Conservation (phyloP, 1,140 invertebrate species). For the Globodera ellingtonae region DNA sequence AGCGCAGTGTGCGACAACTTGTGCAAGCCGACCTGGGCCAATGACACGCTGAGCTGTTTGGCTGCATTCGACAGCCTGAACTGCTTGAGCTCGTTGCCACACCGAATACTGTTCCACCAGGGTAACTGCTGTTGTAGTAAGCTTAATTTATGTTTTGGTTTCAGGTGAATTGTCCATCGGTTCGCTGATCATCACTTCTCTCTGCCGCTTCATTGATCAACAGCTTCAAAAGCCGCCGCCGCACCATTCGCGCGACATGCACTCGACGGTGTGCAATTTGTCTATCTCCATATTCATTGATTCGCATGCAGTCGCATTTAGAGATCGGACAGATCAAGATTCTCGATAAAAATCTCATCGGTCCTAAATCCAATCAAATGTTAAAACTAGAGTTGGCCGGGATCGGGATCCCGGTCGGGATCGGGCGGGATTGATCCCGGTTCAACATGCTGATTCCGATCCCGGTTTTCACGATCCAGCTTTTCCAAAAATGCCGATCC, state of each 20-base stretch:
- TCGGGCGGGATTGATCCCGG: no score
- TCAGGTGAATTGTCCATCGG: slow-evolving; percentile 86
- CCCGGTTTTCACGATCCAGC: no score
- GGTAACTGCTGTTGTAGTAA: slow-evolving; percentile 34
- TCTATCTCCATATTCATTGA: no score
- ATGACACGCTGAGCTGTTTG: slow-evolving; percentile 51
- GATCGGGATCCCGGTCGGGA: no score
- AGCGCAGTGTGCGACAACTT: slow-evolving; percentile 62
- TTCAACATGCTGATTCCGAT: no score
- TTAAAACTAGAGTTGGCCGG: background rate
- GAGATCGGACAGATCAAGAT: no score
- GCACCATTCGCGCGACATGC: slow-evolving; percentile 92
- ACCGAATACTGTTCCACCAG: slow-evolving; percentile 54
- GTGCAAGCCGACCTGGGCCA: slow-evolving; percentile 53
- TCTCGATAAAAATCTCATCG: no score
- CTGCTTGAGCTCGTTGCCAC: slow-evolving; percentile 49
- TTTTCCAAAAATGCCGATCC: no score
- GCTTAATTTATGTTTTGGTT: slow-evolving; percentile 6
- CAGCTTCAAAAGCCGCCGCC: slow-evolving; percentile 93
- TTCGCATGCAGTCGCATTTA: no score
- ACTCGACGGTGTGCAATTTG: slow-evolving; percentile 77
- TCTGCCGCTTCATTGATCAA: slow-evolving; percentile 79
- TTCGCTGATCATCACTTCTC: slow-evolving; percentile 76
- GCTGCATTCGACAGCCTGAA: slow-evolving; percentile 62
- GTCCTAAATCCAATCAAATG: background rate